Evolutionary conservation across 2,888 invertebrate genomes (phyloP).

Genomic region (Carpatolechia fugitivella): DNA sequence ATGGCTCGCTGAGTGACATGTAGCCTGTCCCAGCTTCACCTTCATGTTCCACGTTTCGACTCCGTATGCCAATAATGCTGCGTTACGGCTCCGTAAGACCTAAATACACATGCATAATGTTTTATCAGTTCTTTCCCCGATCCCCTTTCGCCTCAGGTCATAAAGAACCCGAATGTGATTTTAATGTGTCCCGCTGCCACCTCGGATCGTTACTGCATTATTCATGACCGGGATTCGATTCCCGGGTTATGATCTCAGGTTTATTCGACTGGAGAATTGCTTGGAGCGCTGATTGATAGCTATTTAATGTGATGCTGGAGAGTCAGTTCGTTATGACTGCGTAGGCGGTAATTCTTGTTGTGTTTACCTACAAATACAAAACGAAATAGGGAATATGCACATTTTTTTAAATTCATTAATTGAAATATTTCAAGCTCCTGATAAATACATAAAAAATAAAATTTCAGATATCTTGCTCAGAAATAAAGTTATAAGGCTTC

Average conservation of each 20-base stretch:
- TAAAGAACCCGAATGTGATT: slow-evolving; percentile 24
- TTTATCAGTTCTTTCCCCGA: background rate
- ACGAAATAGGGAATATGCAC: too few species aligned
- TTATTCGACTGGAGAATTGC: slow-evolving; percentile 11
- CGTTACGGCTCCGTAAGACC: too few species aligned
- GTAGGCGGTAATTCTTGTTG: background rate
- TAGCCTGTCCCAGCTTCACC: too few species aligned
- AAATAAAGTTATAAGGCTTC: too few species aligned
- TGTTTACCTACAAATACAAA: too few species aligned
- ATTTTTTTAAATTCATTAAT: too few species aligned
- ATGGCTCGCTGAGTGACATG: too few species aligned
- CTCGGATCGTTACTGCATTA: slow-evolving; percentile 21
- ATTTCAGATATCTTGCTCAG: too few species aligned
- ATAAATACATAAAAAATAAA: too few species aligned
- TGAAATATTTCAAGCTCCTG: too few species aligned
- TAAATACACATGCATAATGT: background rate
- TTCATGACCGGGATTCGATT: slow-evolving; percentile 21
- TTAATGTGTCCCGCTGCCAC: slow-evolving; percentile 24
- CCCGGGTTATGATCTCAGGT: slow-evolving; percentile 16
- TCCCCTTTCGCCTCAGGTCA: slow-evolving; percentile 8
- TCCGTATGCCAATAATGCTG: too few species aligned
- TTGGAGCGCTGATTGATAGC: background rate
- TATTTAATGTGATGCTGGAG: background rate
- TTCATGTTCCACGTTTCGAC: too few species aligned
- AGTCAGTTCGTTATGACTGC: background rate